Evolutionary conservation across 1,140 invertebrate species (phyloP), one percentile per base, ranked within the genome.

Genomic region (Planococcus citri): DNA sequence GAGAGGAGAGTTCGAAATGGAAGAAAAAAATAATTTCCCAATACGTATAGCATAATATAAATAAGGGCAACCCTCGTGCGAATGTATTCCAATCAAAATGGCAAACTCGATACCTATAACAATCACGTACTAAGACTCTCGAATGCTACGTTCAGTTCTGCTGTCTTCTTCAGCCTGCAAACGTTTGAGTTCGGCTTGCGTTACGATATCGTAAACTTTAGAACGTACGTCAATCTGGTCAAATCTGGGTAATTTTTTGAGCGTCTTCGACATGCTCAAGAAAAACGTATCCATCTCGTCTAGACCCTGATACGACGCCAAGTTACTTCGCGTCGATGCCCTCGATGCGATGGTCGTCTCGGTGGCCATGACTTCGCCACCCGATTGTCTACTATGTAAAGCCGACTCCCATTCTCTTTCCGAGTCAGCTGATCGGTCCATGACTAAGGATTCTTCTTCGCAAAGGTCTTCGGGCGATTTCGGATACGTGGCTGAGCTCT

Each of bases 231-330:
- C 4, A 14, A 64, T 64, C 22, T 64, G 60, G 10, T 64, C 60
- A 3, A 64, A 12, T 24, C 22, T 24, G 10, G 60, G 60, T 12
- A 64, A 17, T 25, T 64, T 64, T 25, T 64, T 64, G 10, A 64
- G 20, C 14, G 60, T 27, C 24, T 64, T 64, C 6, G 60, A 64
- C 60, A 64, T 64, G 60, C 60, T 64, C 3, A 64, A 21, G 22
- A 64, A 64, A 64, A 64, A 64, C 20, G 60, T 10, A 17, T 64
- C 60, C 60, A 64, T 64, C 17, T 64, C 60, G 60, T 64, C 60
- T 10, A 64, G 17, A 21, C 4, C 22, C 12, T 51, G 41, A 51
- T 58, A 58, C 21, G 17, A 20, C 4, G 51, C 4, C 51, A 22
- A 17, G 4, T 58, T 12, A 41, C n/a, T 10, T 41, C 37, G n/a